Conservation (phyloP, 1,140 invertebrate species). For the Rhagoletis pomonella region DNA sequence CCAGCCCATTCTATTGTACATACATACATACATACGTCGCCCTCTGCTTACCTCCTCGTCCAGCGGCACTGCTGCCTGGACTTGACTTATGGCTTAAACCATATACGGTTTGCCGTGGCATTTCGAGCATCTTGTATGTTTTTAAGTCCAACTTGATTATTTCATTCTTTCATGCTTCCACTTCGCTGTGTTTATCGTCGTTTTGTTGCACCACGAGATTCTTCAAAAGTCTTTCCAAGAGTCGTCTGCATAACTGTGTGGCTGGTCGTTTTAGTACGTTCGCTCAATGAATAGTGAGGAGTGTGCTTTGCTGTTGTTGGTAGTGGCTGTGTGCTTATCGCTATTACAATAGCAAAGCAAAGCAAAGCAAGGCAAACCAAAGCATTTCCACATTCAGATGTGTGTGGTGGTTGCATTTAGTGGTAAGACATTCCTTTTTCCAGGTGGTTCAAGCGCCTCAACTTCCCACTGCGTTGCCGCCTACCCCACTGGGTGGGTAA, state of each 20-base stretch:
- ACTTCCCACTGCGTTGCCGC: constrained; percentile 11
- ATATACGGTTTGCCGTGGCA: constrained; percentile 17
- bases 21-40: background rate
- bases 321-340: background rate
- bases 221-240: constrained; percentile 9
- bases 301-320: background rate
- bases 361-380: background rate
- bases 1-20: background rate
- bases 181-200: background rate
- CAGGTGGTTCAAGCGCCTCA: constrained; percentile 26
- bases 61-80: background rate
- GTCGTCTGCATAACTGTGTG: constrained; percentile 8
- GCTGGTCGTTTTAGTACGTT: background rate
- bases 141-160: constrained; percentile 43
- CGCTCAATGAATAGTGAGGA: constrained; percentile 1
- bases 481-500: background rate
- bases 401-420: background rate
- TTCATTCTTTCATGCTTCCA: constrained; percentile 14
- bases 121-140: constrained; percentile 37
- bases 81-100: constrained; percentile 6
- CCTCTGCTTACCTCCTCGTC: background rate
- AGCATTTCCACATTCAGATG: background rate
- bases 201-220: background rate
- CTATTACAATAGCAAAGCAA: background rate
- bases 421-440: constrained; percentile 8